Evolutionary conservation across 1,140 invertebrate species (phyloP).

Genomic region (Habropoda laboriosa): DNA sequence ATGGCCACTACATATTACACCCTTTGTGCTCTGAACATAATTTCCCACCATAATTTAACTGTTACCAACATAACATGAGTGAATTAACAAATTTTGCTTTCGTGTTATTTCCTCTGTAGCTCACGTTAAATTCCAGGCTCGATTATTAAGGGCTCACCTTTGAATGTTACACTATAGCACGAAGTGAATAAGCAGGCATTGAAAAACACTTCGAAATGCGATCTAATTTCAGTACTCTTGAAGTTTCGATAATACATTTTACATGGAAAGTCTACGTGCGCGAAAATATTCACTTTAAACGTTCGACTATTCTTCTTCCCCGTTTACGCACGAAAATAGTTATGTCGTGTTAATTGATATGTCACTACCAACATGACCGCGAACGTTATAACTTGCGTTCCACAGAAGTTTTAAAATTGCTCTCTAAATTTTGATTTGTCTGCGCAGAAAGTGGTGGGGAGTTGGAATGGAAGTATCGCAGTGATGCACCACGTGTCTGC

Average conservation of each 20-base stretch:
- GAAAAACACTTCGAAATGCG: neutral
- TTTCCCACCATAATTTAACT: neutral
- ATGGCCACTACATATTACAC: neutral
- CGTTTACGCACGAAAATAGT: neutral
- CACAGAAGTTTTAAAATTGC: constrained; percentile 36
- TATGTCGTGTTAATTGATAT: constrained; percentile 22
- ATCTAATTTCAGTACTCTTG: neutral
- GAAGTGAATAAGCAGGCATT: neutral
- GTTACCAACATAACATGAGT: neutral
- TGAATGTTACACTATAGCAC: neutral
- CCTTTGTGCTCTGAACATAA: neutral
- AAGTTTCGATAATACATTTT: neutral
- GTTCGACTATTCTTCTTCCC: neutral
- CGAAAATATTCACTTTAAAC: neutral
- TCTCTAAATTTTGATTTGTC: constrained; percentile 41
- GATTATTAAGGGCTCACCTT: neutral
- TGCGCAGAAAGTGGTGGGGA: constrained; percentile 36
- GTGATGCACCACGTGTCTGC: constrained; percentile 68
- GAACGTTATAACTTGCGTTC: neutral
- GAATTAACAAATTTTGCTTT: neutral
- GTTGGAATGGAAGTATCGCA: neutral
- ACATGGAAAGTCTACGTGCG: neutral
- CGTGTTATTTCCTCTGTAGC: neutral
- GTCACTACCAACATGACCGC: neutral
- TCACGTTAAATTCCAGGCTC: too few relatives aligned